These are phyloP conservation scores for Crotalus adamanteus DNA, from an alignment of 2,797 vertebrate species.

Conservation along the genomic window DNA sequence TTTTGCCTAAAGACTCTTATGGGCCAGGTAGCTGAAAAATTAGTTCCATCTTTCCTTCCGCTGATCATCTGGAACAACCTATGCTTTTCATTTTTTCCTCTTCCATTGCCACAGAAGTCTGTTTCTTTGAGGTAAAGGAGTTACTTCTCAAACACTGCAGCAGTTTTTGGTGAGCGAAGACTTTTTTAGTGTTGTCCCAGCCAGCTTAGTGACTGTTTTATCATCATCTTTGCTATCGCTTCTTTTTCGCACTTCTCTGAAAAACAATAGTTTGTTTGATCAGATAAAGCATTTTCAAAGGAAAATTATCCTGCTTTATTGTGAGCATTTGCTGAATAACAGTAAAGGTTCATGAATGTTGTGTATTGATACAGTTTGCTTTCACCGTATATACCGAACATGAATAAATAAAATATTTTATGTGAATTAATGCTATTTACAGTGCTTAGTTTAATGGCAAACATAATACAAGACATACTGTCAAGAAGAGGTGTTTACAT, in stretches of 20 bases:
- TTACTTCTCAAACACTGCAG: slow-evolving; percentile 74
- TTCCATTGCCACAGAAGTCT: neutral
- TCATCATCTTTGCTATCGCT: slow-evolving; percentile 70
- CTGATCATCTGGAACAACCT: neutral
- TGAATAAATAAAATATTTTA: neutral
- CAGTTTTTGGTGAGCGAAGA: slow-evolving; percentile 78
- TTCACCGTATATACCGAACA: neutral
- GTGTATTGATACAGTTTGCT: neutral
- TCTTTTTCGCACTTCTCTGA: slow-evolving; percentile 86
- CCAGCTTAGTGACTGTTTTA: slow-evolving; percentile 77
- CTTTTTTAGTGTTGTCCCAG: slow-evolving; percentile 74
- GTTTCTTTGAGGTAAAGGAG: neutral
- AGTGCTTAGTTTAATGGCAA: neutral
- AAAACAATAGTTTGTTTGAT: neutral
- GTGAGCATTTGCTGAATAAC: neutral
- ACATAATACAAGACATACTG: neutral
- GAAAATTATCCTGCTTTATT: neutral
- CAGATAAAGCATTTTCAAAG: neutral
- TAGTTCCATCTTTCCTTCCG: neutral
- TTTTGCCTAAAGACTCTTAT: neutral
- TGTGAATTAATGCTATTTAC: neutral
- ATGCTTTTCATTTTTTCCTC: neutral
- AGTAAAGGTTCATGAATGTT: neutral
- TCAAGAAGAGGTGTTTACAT: neutral
- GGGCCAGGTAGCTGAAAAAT: neutral